phyloP scores from a whole-genome alignment of 2,797 vertebrate species.

The Sylvilagus floridanus region DNA sequence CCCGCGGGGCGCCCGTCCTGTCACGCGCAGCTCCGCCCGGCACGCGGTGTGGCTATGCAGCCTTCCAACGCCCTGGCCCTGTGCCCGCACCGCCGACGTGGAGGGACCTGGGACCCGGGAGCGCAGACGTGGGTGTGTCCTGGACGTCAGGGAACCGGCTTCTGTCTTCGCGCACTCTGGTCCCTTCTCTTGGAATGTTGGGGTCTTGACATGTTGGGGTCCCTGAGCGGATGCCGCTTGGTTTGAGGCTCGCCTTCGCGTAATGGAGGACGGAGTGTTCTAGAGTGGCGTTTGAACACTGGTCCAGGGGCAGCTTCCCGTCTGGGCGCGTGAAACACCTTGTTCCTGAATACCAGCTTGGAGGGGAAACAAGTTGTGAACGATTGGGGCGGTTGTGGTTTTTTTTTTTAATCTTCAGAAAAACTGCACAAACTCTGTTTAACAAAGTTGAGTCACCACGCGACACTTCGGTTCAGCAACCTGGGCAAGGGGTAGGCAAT shows the following conservation, averaged over 20 bases:
- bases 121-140: background rate
- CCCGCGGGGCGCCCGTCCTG: fast-evolving
- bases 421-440: background rate
- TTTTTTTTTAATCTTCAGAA: background rate
- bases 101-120: background rate
- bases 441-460: background rate
- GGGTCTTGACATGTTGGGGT: no score
- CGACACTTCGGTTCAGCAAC: background rate
- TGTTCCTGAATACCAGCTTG: background rate
- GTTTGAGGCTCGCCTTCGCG: background rate
- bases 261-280: background rate
- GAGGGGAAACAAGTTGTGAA: background rate
- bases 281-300: background rate
- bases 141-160: background rate
- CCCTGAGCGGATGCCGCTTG: background rate
- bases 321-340: background rate
- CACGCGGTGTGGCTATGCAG: no score
- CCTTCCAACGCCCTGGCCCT: background rate
- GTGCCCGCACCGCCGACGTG: no score
- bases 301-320: background rate
- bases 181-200: background rate
- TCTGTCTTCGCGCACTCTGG: background rate
- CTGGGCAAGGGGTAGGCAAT: constrained; percentile 17
- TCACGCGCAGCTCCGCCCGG: no score
- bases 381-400: background rate